Evolutionary conservation across 2,797 vertebrate species (phyloP), one percentile per base, ranked within the genome.

Genomic region (Anniella stebbinsi): DNA sequence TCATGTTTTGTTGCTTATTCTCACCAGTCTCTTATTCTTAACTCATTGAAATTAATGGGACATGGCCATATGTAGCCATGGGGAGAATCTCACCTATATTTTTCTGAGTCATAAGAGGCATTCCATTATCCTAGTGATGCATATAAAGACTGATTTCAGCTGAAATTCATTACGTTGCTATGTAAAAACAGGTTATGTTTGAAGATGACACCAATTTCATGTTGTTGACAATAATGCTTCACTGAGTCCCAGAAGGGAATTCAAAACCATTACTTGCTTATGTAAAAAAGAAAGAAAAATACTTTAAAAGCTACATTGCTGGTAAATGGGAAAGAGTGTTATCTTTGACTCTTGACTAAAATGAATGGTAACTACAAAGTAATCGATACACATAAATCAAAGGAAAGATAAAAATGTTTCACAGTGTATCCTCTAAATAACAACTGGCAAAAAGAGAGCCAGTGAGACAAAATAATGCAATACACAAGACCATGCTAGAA

Each of bases 141-240:
- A 48, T 75, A 88, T 66, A 63, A 88, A 81, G 83, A 36, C 54
- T 36, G 66, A 75, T 83, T 48, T 83, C 54, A 63, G 70, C 21
- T 82, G 38, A 75, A 88, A 83, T 88, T 88, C 41, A 69, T 91
- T 87, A 80, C 80, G 25, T 91, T 90, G 80, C 45, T 54, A 38
- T 36, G 21, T 28, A 92, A 93, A 88, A 33, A 1, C 76, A 72
- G 0, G 6, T 92, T 91, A 18, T 48, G 17, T 90, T 90, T 92
- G 87, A 82, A 88, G 77, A 92, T 30, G 1, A 13, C 45, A 81
- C 23, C 41, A 80, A 2, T 75, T 84, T 91, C n/a, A 17, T 80
- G 1, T 84, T 84, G n/a, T 60, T 18, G 57, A 78, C 72, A 91
- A 66, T 0, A 89, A 4, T 4, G 73, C 48, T 23, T 1, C 23